Percentiles rank a stretch among this genome's conserved stretches.
phyloP scores from a whole-genome alignment of 2,113 vertebrate species.

The Empidonax alnorum region DNA sequence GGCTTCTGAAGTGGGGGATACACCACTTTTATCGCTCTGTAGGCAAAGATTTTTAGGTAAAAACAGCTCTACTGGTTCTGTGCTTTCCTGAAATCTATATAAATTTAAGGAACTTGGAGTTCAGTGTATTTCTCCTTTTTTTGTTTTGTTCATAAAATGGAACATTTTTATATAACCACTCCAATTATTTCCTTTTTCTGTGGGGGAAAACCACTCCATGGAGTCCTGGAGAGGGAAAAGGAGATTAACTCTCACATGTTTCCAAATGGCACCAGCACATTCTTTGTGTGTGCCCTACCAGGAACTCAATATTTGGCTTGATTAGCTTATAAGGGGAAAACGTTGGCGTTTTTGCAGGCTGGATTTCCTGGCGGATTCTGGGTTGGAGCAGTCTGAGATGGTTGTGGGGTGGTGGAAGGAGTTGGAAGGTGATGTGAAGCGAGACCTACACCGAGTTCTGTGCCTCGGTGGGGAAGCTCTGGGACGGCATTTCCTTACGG shows the following conservation, averaged over 20 bases:
- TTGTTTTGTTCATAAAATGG: background rate
- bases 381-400: accelerated
- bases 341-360: background rate
- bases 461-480: background rate
- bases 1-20: background rate
- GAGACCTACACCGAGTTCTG: background rate
- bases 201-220: background rate
- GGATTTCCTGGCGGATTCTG: background rate
- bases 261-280: background rate
- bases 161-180: background rate
- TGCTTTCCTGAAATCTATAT: background rate
- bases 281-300: background rate
- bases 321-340: background rate
- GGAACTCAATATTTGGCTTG: background rate
- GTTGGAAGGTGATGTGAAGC: accelerated
- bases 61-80: background rate
- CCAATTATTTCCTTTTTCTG: background rate
- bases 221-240: background rate
- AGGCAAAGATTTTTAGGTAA: background rate
- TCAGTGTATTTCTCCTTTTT: background rate
- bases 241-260: background rate
- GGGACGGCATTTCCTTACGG: accelerated
- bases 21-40: background rate
- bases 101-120: background rate
- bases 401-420: background rate